A percentile compares a stretch with the other conserved stretches of the same genome.
phyloP scores from a whole-genome alignment of 2,113 vertebrate species.

The Toxotes chatareus region DNA sequence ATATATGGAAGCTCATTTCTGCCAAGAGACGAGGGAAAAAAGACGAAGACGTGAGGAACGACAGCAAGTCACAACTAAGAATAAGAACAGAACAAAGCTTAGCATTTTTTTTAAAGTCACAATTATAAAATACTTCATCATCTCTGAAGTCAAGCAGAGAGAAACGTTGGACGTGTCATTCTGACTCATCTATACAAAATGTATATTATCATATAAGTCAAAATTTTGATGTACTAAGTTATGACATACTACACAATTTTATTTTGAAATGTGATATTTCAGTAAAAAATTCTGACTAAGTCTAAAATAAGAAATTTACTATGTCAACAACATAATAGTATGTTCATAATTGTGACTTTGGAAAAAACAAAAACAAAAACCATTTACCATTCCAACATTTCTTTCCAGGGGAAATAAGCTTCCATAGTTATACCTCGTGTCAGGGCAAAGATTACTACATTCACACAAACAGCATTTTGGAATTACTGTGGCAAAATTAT shows the following conservation, averaged over 20 bases:
- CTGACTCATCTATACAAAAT: no score
- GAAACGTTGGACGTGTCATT: not conserved
- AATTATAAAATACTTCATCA: not conserved
- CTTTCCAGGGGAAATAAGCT: not conserved
- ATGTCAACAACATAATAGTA: not conserved
- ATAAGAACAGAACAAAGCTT: not conserved
- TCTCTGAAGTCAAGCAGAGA: no score
- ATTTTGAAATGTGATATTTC: no score
- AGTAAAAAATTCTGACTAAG: not conserved
- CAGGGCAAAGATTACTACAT: conserved; percentile 26
- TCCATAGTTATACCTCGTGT: conserved; percentile 1
- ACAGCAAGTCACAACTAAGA: not conserved
- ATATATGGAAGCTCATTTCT: conserved; percentile 11
- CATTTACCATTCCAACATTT: not conserved
- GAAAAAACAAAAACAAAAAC: not conserved
- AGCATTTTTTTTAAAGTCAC: not conserved
- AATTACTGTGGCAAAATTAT: conserved; percentile 32
- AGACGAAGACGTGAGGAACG: not conserved
- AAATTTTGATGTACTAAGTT: not conserved
- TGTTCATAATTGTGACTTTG: not conserved
- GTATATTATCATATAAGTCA: not conserved
- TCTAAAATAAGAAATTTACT: not conserved
- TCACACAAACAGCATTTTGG: conserved; percentile 69
- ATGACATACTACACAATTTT: no score
- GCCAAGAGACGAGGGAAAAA: not conserved